phyloP scores from a whole-genome alignment of 2,888 invertebrate species.

The Lampropteryx suffumata region DNA sequence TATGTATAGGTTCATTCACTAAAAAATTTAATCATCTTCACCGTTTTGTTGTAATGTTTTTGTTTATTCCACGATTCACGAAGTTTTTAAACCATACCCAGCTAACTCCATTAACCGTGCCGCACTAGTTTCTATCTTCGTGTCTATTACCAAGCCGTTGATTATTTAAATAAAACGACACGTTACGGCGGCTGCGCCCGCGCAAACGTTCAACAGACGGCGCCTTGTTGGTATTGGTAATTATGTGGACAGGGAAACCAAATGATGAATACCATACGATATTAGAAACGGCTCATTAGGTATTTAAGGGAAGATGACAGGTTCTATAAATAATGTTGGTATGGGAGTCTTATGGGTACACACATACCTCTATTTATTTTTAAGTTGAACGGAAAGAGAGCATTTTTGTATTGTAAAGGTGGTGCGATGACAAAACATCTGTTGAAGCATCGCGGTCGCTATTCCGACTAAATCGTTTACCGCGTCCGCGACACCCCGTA shows the following conservation, averaged over 20 bases:
- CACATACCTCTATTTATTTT: constrained; percentile 60
- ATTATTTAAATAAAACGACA: constrained; percentile 26
- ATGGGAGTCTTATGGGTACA: constrained; percentile 55
- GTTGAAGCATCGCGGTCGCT: constrained; percentile 54
- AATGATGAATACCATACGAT: constrained; percentile 69
- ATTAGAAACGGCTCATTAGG: constrained; percentile 79
- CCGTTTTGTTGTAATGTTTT: too few species aligned
- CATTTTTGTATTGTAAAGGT: constrained; percentile 55
- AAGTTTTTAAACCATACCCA: not conserved
- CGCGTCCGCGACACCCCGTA: constrained; percentile 68
- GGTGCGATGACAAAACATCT: constrained; percentile 72
- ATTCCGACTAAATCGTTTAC: constrained; percentile 69
- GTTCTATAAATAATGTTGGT: constrained; percentile 64
- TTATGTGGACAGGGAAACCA: constrained; percentile 66
- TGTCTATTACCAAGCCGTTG: constrained; percentile 17
- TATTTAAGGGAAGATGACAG: constrained; percentile 77
- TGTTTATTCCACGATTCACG: not conserved
- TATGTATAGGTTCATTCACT: too few species aligned
- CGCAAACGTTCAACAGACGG: constrained; percentile 24
- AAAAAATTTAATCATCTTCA: too few species aligned
- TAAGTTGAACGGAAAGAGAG: constrained; percentile 55
- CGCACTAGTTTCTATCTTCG: constrained; percentile 6
- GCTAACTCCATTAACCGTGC: not conserved
- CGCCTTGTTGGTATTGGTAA: constrained; percentile 53
- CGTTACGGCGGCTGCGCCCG: constrained; percentile 23